phyloP scores from a whole-genome alignment of 2,113 vertebrate species.

The Coregonus clupeaformis region DNA sequence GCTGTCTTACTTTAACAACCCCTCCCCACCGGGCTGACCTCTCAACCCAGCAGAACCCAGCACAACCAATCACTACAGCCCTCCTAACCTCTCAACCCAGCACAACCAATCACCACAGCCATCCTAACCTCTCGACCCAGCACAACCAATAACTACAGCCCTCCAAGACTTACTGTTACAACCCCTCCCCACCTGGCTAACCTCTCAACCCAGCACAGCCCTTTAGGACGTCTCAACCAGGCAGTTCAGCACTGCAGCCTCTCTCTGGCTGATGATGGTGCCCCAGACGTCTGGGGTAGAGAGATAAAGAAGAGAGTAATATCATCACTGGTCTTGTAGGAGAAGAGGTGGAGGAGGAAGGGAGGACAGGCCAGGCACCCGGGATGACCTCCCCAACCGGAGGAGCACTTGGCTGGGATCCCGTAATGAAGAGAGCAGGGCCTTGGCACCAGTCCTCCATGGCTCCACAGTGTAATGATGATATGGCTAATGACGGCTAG shows the following conservation, averaged over 20 bases:
- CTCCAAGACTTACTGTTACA: no score
- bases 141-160: no score
- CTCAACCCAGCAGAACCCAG: no score
- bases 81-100: no score
- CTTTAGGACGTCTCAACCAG: background rate
- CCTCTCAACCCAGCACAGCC: no score
- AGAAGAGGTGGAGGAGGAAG: slow-evolving; percentile 4
- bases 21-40: no score
- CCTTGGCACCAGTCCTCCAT: slow-evolving; percentile 45
- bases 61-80: no score
- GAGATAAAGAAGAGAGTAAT: background rate
- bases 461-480: slow-evolving; percentile 60
- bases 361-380: slow-evolving; percentile 30
- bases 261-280: background rate
- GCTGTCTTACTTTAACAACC: background rate
- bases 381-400: slow-evolving; percentile 45
- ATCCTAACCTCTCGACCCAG: no score
- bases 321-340: slow-evolving; percentile 20
- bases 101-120: no score
- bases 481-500: slow-evolving; percentile 51
- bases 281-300: background rate
- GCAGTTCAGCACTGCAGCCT: background rate
- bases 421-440: slow-evolving; percentile 42
- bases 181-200: no score
- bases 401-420: slow-evolving; percentile 53